Base-by-base conservation (phyloP, 2,888 invertebrate species). In the Dexiosoma caninum region DNA sequence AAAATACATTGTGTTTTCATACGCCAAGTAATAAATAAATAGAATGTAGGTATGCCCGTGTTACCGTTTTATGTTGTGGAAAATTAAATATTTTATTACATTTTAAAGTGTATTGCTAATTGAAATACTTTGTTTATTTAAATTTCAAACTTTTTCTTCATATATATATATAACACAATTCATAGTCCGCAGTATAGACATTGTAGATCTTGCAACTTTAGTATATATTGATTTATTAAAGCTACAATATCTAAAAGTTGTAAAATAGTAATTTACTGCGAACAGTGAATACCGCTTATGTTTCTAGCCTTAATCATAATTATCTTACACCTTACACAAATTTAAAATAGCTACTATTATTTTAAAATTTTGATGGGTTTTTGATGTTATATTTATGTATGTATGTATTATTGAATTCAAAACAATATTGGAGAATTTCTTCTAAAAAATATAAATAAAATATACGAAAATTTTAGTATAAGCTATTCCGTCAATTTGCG, bases 401-500 rank as follows among this genome's bases (percentile, higher is more conserved):
- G 27, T 72, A 75, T 60, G 62, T 64, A 71, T 74, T 67, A 37
- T 42, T 55, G 46, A 77, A 44, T 75, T 55, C 72, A 40, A 78
- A 83, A 74, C 46, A 81, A 64, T 49, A 77, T 81, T 69, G 21
- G 71, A 59, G 44, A 40, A 7, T n/a, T 59, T 51, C 27, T 37
- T 42, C 30, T 42, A 32, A 60, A 44, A 55, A 62, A 59, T n/a
- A n/a, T 67, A 46, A 6, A 44, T 27, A 32, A 42, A 53, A 30
- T 46, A 72, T 27, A 27, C 27, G 9, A 32, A 16, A 4, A 27
- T 10, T 21, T n/a, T 5, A 19, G 14, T 2, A 10, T n/a, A 12
- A 62, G 62, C 76, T 83, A 81, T 53, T 59, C 79, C 44, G 84
- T 67, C 10, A 90, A 82, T 84, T 90, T 88, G 49, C 88, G 85